Evolutionary conservation across 2,888 invertebrate species (phyloP).

Genomic region (Antheraea yamamai): DNA sequence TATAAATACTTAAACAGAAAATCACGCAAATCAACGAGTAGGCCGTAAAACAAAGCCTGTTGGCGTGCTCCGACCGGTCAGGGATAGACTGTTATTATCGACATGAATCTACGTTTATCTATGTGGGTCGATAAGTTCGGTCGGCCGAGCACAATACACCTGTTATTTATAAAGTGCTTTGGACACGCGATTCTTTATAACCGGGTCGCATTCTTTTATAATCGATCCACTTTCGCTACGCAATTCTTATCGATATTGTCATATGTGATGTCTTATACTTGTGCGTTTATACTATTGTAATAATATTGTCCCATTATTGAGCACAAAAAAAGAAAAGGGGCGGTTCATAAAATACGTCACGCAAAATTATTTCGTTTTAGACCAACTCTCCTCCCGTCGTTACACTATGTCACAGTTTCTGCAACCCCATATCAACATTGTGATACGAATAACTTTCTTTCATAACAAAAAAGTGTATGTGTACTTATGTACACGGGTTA

Average conservation of each 20-base stretch:
- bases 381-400: too few species aligned
- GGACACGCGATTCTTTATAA: slow-evolving; percentile 13
- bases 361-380: too few species aligned
- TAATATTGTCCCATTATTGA: too few species aligned
- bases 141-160: slow-evolving; percentile 4
- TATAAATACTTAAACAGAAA: neutral
- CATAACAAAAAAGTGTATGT: too few species aligned
- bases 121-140: slow-evolving; percentile 16
- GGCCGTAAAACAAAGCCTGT: neutral
- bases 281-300: neutral
- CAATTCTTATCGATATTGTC: neutral
- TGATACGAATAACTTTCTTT: too few species aligned
- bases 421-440: too few species aligned
- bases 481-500: too few species aligned
- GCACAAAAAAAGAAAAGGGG: too few species aligned
- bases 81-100: slow-evolving; percentile 37
- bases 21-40: neutral
- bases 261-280: neutral
- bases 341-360: too few species aligned
- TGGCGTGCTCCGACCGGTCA: slow-evolving; percentile 38
- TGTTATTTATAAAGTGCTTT: neutral
- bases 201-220: slow-evolving; percentile 19
- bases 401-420: too few species aligned
- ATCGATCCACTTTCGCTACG: slow-evolving; percentile 2
- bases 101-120: slow-evolving; percentile 25